Base-by-base conservation (phyloP, 2,797 vertebrate species). In the Podarcis lilfordi region DNA sequence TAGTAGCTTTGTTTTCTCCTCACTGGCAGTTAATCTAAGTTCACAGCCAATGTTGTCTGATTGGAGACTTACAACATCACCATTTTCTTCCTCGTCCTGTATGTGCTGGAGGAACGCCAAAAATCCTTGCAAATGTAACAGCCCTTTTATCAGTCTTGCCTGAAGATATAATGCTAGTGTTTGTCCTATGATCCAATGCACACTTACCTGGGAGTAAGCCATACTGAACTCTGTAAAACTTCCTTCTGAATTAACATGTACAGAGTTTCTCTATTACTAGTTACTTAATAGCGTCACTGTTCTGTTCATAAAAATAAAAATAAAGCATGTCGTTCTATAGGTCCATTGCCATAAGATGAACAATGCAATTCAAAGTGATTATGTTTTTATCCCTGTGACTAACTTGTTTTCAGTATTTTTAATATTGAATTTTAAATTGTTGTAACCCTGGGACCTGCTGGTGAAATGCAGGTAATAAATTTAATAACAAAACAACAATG, bases 31-130 rank as follows among this genome's bases (percentile, higher is more conserved):
- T 90, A 82, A 85, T 85, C 6, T 2, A 11, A 0, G 0, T 85
- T 83, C 92, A 43, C 2, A 74, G 72, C 86, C 86, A 11, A 74
- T 35, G 8, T 90, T n/a, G 29, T 69, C 43, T 50, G 59, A 25
- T 64, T 50, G 37, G 29, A 87, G 40, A 75, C 11, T 25, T 76
- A 40, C 5, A 35, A 75, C 23, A 25, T 75, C n/a, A 66, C 11
- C 37, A 55, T 45, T 77, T 76, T 68, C 15, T 61, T 72, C 35
- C 19, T 66, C 25, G 40, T 29, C 27, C 19, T 66, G 3, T 43
- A 43, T 13, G 17, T 66, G 15, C 15, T 59, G 25, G 23, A 25
- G 32, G 17, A 43, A 1, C 45, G 74, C 15, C 35, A 85, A 23
- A 85, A 15, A 85, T 85, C 19, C 3, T 64, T 77, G 59, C 74